Base-by-base conservation (phyloP, 1,140 invertebrate species). In the Caerostris extrusa region DNA sequence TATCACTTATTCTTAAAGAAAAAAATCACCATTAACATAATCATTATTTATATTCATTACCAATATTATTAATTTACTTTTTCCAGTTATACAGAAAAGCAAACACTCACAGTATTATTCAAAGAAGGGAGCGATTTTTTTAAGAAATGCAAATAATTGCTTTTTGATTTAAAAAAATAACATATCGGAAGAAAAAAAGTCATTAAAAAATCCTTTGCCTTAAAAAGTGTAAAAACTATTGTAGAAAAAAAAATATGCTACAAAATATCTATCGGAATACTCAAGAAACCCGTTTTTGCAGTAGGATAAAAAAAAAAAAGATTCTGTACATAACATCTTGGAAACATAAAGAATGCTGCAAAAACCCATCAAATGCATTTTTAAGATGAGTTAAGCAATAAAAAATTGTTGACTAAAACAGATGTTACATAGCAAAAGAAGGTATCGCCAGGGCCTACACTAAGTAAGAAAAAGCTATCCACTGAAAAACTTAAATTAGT, bases 401-500 rank as follows among this genome's bases (percentile, higher is more conserved):
- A 0, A n/a, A 34, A 34, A 34, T 34, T 34, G 34, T 77, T 10
- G 19, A 50, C 50, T 77, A 19, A 4, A 53, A 77, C 71, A 77
- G 71, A 77, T 77, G 71, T 77, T 77, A 50, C 71, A 53, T 10
- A 4, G 19, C 12, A 5, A 53, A 77, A 77, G 50, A 34, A 77
- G 7, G 34, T 12, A 50, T 50, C 71, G 53, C 8, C 71, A 12
- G 3, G 12, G 34, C 12, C 71, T 50, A 34, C 34, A 12, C 50
- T 5, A 50, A 50, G 53, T 10, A 12, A 7, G 7, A 34, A 71
- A 10, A 71, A 53, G 5, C 19, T 50, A 10, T 50, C 8, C 3
- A 34, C 7, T 50, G 71, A 77, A 77, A 77, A 77, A 77, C 71
- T 53, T 77, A 7, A 77, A 77, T 77, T 77, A 77, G 71, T 77